phyloP scores from a whole-genome alignment of 2,888 invertebrate genomes.

The Lycaena phlaeas region DNA sequence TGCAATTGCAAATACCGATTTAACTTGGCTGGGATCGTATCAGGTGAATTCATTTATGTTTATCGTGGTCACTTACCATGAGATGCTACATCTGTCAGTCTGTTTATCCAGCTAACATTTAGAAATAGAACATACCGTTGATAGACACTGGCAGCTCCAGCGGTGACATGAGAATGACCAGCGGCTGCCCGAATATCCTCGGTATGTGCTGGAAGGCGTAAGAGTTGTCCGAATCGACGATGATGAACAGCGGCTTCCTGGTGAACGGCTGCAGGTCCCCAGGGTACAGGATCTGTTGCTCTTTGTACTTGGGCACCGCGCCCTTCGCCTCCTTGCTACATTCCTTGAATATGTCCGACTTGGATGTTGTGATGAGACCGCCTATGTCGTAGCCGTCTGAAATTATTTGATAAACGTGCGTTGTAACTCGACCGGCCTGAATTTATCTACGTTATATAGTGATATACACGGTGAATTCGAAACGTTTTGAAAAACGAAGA shows the following conservation, averaged over 20 bases:
- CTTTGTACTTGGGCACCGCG: conserved; percentile 53
- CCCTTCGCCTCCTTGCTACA: conserved; percentile 17
- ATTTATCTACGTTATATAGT: too few species aligned
- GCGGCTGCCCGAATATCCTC: conserved; percentile 91
- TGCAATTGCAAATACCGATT: too few species aligned
- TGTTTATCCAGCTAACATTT: too few species aligned
- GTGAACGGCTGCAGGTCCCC: conserved; percentile 95
- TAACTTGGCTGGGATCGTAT: too few species aligned
- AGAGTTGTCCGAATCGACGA: conserved; percentile 96
- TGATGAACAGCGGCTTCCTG: conserved; percentile 91
- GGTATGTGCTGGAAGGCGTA: conserved; percentile 93
- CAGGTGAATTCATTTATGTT: too few species aligned
- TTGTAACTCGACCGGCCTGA: too few species aligned
- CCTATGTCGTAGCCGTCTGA: conserved; percentile 92
- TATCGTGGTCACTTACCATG: too few species aligned
- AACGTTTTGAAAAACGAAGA: too few species aligned
- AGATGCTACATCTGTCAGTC: too few species aligned
- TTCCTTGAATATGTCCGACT: conserved; percentile 78
- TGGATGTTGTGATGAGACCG: conserved; percentile 91
- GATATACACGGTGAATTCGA: too few species aligned
- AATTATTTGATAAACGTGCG: too few species aligned
- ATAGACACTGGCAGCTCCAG: conserved; percentile 89
- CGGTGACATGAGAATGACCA: conserved; percentile 94
- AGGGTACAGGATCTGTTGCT: conserved; percentile 88
- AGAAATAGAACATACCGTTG: conserved; percentile 85